Percentiles rank a stretch among this genome's conserved stretches.
Evolutionary conservation across 2,888 invertebrate species (phyloP).

Genomic region (Anorthoa munda): DNA sequence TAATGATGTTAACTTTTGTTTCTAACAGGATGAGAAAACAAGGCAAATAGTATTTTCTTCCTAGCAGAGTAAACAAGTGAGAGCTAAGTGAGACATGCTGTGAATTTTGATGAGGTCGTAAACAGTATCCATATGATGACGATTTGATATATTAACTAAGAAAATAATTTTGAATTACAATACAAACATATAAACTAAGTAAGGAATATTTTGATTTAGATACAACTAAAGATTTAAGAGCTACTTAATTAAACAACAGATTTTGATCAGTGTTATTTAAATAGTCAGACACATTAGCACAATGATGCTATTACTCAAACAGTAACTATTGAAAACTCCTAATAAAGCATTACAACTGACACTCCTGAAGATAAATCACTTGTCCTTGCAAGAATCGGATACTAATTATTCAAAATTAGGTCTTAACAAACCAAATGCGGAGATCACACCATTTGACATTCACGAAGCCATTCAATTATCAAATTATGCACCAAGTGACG

Average conservation of each 20-base stretch:
- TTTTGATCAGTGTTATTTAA: background rate
- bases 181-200: too few species aligned
- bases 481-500: conserved; percentile 54
- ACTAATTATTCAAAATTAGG: conserved; percentile 41
- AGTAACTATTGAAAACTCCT: conserved; percentile 5
- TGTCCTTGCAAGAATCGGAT: conserved; percentile 26
- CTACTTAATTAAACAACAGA: background rate
- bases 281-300: conserved; percentile 4
- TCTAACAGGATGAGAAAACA: conserved; percentile 7
- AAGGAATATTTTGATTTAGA: background rate
- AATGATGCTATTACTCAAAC: conserved; percentile 27
- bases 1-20: conserved; percentile 20
- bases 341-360: conserved; percentile 11
- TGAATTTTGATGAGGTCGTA: conserved; percentile 9
- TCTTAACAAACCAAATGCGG: conserved; percentile 29
- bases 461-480: conserved; percentile 53
- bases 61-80: conserved; percentile 18
- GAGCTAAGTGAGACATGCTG: conserved; percentile 9
- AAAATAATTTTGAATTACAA: background rate
- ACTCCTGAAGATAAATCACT: conserved; percentile 18
- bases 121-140: background rate
- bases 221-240: background rate
- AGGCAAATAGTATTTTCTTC: conserved; percentile 9
- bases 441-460: conserved; percentile 57
- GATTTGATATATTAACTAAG: background rate